Evolutionary conservation across 2,113 vertebrate genomes (phyloP), one percentile per base, ranked within the genome.

Genomic region (Cyprinus carpio): DNA sequence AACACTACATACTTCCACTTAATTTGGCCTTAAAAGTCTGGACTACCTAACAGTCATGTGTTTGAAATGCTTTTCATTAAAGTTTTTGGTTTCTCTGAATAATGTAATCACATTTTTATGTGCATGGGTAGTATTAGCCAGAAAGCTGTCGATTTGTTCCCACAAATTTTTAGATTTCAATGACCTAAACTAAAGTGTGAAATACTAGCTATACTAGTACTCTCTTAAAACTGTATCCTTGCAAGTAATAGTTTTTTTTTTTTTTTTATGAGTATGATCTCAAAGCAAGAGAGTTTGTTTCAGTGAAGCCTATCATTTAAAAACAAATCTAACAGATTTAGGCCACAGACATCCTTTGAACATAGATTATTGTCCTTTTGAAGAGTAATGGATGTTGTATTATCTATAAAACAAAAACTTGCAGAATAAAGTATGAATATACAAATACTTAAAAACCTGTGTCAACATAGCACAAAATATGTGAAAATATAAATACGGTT

Each of bases 1-100:
- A 87, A 89, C 86, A 85, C 56, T 58, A 13, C 85, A 56, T 37
- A 46, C 62, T 79, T 46, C 81, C 69, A 75, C 83, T 69, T 37
- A 34, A 87, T 51, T 83, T 77, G 64, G 40, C 58, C 43, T 49
- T 29, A 25, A 46, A 18, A 29, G 58, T 78, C 23, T 49, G 37
- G 7, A 20, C 62, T 71, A 6, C 75, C 54, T 81, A 37, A 6
- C 37, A 37, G 37, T 72, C 83, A 76, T 81, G 31, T 49, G 67
- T 29, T 49, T 82, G 58, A 84, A 80, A 80, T 29, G 6, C 40
- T 49, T 71, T 51, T 18, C 20, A 20, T 37, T 69, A 2, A 0
- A 67, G 65, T 34, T 37, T 64, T 69, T 76, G 20, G 8, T 7
- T 29, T 78, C 15, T 78, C 29, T 78, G 11, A 34, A 15, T 37